Conservation (phyloP, 2,113 vertebrate genomes). For the Dasyurus viverrinus region DNA sequence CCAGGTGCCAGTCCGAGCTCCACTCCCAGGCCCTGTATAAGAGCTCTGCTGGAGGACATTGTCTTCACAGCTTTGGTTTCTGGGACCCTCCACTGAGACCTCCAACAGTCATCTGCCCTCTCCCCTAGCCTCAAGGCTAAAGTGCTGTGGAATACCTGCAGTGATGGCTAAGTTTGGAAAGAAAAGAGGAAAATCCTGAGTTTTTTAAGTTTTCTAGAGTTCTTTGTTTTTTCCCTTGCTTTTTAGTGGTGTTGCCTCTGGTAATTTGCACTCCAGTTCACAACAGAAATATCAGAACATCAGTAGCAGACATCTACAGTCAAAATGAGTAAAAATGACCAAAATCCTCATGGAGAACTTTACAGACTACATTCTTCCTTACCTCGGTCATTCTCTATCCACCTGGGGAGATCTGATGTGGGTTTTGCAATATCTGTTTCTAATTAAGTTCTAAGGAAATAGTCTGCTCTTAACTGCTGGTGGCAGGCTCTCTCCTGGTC, state of each 20-base stretch:
- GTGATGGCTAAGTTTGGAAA: slow-evolving; percentile 98
- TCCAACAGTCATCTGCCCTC: background rate
- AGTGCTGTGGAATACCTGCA: slow-evolving; percentile 89
- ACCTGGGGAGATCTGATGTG: slow-evolving; percentile 93
- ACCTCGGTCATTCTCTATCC: too few relatives aligned
- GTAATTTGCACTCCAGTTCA: slow-evolving; percentile 51
- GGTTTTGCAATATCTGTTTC: slow-evolving; percentile 97
- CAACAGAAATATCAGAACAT: background rate
- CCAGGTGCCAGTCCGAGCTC: too few relatives aligned
- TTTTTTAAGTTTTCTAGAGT: slow-evolving; percentile 2
- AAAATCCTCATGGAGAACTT: slow-evolving; percentile 47
- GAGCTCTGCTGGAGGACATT: too few relatives aligned
- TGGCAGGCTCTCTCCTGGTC: slow-evolving; percentile 95
- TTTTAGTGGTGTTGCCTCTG: slow-evolving; percentile 46
- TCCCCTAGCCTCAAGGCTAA: slow-evolving; percentile 75
- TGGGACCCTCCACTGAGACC: background rate
- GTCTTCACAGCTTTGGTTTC: background rate
- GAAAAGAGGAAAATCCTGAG: slow-evolving; percentile 76
- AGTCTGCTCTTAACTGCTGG: slow-evolving; percentile 96
- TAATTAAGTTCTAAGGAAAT: slow-evolving; percentile 97
- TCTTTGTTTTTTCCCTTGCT: slow-evolving; percentile 39
- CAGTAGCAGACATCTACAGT: slow-evolving; percentile 12
- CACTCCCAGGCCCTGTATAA: too few relatives aligned
- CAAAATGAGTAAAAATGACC: slow-evolving; percentile 69
- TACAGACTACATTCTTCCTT: too few relatives aligned